These are phyloP conservation scores for Acrossocheilus wenchowensis DNA, from an alignment of 2,797 vertebrate genomes.

Conservation along the genomic window DNA sequence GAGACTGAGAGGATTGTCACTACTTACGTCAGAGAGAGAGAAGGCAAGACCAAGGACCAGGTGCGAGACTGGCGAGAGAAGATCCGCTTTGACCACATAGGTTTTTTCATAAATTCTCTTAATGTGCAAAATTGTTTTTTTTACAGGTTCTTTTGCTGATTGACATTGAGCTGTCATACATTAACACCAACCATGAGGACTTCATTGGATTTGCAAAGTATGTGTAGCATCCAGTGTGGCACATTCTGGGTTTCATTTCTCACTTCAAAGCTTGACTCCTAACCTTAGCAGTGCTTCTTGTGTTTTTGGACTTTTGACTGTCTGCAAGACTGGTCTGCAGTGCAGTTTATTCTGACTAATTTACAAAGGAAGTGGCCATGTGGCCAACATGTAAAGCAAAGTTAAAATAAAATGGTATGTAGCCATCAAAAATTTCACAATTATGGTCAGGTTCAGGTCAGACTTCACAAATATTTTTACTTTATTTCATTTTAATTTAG, in stretches of 20 bases:
- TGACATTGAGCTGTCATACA: slow-evolving; percentile 96
- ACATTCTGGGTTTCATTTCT: neutral
- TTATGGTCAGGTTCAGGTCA: neutral
- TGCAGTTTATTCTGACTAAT: neutral
- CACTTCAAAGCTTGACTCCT: neutral
- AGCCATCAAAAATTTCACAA: neutral
- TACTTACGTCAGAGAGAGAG: slow-evolving; percentile 90
- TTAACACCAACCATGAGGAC: slow-evolving; percentile 99
- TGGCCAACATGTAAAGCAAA: neutral
- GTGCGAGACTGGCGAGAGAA: slow-evolving; percentile 67
- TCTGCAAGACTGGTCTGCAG: neutral
- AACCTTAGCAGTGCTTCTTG: slow-evolving; percentile 6
- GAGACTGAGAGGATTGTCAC: slow-evolving; percentile 96
- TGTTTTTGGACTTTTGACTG: neutral
- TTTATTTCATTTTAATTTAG: neutral
- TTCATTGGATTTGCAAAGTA: slow-evolving; percentile 99
- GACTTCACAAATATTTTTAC: neutral
- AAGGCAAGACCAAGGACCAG: slow-evolving; percentile 96
- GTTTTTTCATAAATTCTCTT: neutral
- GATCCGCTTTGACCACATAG: neutral
- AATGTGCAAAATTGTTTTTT: neutral
- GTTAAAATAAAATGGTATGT: too few species aligned
- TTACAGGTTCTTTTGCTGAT: slow-evolving; percentile 92
- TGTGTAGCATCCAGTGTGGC: slow-evolving; percentile 61
- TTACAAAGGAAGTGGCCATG: neutral